Evolutionary conservation across 2,113 vertebrate species (phyloP).

Genomic region (Lepus americanus): DNA sequence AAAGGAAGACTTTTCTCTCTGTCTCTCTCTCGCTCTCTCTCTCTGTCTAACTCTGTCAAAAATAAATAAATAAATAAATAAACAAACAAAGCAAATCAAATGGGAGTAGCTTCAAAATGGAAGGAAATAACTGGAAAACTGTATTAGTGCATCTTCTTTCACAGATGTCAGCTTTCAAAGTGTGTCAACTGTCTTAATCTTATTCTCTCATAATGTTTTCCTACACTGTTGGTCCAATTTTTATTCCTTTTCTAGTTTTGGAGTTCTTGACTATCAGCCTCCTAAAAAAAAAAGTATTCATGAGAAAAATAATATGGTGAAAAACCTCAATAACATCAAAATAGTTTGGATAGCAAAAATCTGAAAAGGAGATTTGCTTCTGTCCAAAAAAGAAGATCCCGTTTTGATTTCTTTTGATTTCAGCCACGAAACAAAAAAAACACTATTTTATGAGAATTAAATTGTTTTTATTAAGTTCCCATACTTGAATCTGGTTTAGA

Average conservation of each 20-base stretch:
- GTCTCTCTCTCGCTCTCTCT: no score
- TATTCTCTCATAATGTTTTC: background rate
- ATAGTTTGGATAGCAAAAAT: background rate
- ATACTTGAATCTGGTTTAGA: background rate
- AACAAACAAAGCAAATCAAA: background rate
- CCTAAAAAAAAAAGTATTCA: background rate
- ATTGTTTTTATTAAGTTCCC: slow-evolving; percentile 25
- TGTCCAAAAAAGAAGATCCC: background rate
- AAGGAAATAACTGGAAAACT: background rate
- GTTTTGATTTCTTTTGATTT: background rate
- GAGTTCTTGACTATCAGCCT: background rate
- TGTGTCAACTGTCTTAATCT: background rate
- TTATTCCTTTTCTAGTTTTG: background rate
- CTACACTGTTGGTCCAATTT: background rate
- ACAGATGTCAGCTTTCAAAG: background rate
- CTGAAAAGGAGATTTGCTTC: background rate
- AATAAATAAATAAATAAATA: background rate
- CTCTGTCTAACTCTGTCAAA: background rate
- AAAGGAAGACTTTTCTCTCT: no score
- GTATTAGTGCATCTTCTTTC: background rate
- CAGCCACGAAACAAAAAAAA: background rate
- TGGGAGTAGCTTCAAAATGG: background rate
- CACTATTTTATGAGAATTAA: background rate
- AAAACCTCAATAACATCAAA: background rate
- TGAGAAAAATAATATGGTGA: background rate